Base-by-base conservation (phyloP, 2,797 vertebrate genomes). In the Acanthurus lineatus region DNA sequence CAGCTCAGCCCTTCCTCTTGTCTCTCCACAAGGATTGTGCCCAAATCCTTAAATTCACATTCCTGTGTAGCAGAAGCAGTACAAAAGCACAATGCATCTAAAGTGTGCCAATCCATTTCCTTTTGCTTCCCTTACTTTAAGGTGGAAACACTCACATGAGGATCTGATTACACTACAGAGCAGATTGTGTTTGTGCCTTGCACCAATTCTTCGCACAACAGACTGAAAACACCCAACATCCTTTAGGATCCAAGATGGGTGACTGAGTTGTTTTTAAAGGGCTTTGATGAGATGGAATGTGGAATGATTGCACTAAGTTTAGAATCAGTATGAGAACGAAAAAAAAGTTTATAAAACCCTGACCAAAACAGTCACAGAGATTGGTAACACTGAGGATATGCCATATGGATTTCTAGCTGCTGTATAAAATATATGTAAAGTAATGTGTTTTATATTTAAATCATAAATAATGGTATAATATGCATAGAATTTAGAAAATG, bases 101-200 rank as follows among this genome's bases (percentile, higher is more conserved):
- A 73, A 73, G 63, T 57, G 64, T 88, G 77, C 67, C 76, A 88
- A 77, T 88, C 65, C 80, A 77, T 75, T 86, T 83, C 65, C 57
- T 52, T 58, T 75, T 77, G 64, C 73, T 76, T 54, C 71, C 67
- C 66, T 73, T 56, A 84, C 56, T 75, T 64, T 60, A n/a, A 48
- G 22, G 64, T 82, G 68, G 53, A 68, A 84, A 67, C 28, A 32
- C 65, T 76, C 28, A 38, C 63, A 40, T 17, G 64, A 65, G 28
- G 44, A 72, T 73, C 44, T 78, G 48, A 66, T 70, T 49, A 69
- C 28, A 53, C 20, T 51, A 49, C 65, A 76, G 56, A 70, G 32
- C 72, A 76, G 63, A 57, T 32, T 71, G 63, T 73, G 28, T 71
- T 32, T 0, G 22, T 72, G 64, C 28, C 51, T 79, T 32, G 59